Percentiles rank a stretch among this genome's conserved stretches.
phyloP scores from a whole-genome alignment of 2,113 vertebrate genomes.

The Acinonyx jubatus region DNA sequence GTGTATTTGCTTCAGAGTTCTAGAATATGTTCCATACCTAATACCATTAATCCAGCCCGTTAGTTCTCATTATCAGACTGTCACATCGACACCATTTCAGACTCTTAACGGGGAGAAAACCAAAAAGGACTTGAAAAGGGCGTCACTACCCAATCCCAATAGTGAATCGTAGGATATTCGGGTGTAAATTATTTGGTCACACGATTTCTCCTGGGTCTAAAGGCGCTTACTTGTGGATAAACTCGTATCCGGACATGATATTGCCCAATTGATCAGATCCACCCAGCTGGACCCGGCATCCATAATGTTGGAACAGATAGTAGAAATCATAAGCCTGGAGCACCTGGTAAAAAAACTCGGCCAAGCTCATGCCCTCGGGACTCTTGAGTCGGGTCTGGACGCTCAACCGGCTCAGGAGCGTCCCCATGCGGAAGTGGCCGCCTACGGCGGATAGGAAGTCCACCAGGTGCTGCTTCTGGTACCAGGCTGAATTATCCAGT shows the following conservation, averaged over 20 bases:
- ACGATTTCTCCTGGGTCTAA: too few species aligned
- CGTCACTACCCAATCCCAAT: neutral
- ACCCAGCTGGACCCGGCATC: slow-evolving; percentile 94
- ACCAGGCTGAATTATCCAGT: slow-evolving; percentile 92
- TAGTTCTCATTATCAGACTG: neutral
- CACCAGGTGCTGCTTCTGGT: slow-evolving; percentile 85
- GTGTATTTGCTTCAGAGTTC: neutral
- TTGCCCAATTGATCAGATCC: slow-evolving; percentile 98
- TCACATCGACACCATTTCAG: neutral
- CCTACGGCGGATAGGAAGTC: slow-evolving; percentile 89
- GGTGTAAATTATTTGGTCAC: neutral
- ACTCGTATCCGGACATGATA: slow-evolving; percentile 95
- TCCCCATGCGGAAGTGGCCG: slow-evolving; percentile 93
- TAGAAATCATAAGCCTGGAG: slow-evolving; percentile 97
- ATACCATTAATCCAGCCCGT: neutral
- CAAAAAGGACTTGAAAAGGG: neutral
- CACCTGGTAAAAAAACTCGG: slow-evolving; percentile 95
- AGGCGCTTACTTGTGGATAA: slow-evolving; percentile 90
- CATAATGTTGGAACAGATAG: slow-evolving; percentile 89
- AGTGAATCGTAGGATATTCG: neutral
- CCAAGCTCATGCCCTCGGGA: slow-evolving; percentile 94
- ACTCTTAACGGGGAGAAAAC: neutral
- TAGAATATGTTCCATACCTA: neutral
- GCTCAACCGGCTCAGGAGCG: slow-evolving; percentile 93
- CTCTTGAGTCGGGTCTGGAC: slow-evolving; percentile 92